Base-by-base conservation (phyloP, 2,888 invertebrate genomes). In the Eupithecia dodoneata region DNA sequence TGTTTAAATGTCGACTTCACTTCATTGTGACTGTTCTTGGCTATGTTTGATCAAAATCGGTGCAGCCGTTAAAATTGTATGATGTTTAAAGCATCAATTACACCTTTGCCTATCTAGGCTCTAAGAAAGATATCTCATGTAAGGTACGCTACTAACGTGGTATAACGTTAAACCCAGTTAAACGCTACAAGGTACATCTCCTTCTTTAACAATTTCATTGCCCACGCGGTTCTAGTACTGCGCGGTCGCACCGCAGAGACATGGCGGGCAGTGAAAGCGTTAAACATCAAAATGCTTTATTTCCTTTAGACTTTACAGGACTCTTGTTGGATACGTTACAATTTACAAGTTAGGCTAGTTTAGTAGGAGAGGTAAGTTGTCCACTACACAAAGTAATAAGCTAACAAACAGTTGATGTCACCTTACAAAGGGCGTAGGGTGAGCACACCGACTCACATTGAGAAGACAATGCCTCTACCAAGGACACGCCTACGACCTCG, bases 401-500 rank as follows among this genome's bases (percentile, higher is more conserved):
- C 76, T 71, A 77, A 80, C 76, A 73, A 81, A 76, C 69, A 74
- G 82, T 77, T 80, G 76, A 74, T 83, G 86, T 87, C 87, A 87
- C 87, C 87, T 87, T 84, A 71, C 63, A 74, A 85, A 85, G 85
- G 87, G 83, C 86, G 83, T 75, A 80, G 84, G 86, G 84, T 83
- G 81, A 82, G 74, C 77, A 6, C 80, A 76, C 81, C 79, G 76
- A 77, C 55, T 88, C 85, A 87, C 88, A 86, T 87, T 87, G 86
- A 83, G 73, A 81, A 87, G 88, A 87, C 88, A 87, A 85, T 84
- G 85, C 82, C 85, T 81, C 78, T 66, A 63, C 77, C 79, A 86
- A 87, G 88, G 88, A 87, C 87, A 83, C 75, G 79, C 70, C 72
- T 81, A 78, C 83, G 87, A 87, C 88, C 88, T 86, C 83, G 79